These are phyloP conservation scores for Urocyon cinereoargenteus DNA, from an alignment of 2,797 vertebrate genomes.

Conservation along the genomic window DNA sequence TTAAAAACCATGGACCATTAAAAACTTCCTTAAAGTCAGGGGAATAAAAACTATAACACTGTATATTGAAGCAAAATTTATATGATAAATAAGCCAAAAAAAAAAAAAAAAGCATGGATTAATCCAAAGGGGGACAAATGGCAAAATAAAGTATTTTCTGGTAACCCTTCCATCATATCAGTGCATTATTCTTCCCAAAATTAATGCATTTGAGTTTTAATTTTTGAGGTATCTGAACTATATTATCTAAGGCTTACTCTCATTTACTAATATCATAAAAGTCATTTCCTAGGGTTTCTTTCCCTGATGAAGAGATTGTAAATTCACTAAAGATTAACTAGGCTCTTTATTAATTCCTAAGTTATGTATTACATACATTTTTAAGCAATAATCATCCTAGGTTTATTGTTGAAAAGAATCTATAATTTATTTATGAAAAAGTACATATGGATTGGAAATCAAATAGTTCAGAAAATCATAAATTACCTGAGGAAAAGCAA, in stretches of 20 bases:
- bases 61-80: neutral
- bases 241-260: neutral
- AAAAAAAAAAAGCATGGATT: neutral
- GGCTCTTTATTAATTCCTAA: neutral
- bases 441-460: neutral
- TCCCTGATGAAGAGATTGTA: neutral
- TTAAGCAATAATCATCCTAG: neutral
- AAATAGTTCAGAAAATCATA: neutral
- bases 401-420: neutral
- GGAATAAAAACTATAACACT: neutral
- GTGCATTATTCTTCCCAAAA: neutral
- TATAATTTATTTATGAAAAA: neutral
- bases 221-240: neutral
- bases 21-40: neutral
- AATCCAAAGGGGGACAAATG: neutral
- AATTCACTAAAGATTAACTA: neutral
- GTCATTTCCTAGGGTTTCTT: neutral
- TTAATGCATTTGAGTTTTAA: neutral
- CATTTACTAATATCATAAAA: neutral
- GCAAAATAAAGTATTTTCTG: neutral
- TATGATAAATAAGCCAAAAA: neutral
- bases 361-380: neutral
- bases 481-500: neutral
- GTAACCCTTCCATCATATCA: neutral
- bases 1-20: neutral